These are phyloP conservation scores for Pammene aurita DNA, from an alignment of 2,888 invertebrate species.

Conservation along the genomic window DNA sequence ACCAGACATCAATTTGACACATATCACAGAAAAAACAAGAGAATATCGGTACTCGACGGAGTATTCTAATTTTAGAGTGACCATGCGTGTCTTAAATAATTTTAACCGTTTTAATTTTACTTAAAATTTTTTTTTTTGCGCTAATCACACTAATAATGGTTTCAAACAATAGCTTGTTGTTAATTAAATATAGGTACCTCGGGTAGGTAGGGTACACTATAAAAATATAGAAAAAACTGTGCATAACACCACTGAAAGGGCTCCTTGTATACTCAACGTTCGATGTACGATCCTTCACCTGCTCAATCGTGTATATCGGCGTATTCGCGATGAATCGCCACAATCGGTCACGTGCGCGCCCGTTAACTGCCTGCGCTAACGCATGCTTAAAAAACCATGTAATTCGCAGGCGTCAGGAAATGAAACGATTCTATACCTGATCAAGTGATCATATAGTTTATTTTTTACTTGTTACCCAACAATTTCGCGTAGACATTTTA, in stretches of 20 bases:
- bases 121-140: too few species aligned
- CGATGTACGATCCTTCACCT: not conserved
- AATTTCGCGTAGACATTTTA: constrained; percentile 45
- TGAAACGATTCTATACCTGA: constrained; percentile 23
- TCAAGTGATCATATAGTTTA: constrained; percentile 45
- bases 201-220: too few species aligned
- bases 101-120: too few species aligned
- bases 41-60: too few species aligned
- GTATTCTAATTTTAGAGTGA: too few species aligned
- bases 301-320: constrained; percentile 20
- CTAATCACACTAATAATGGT: too few species aligned
- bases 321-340: constrained; percentile 60
- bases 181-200: too few species aligned
- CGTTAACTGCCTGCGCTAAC: constrained; percentile 48
- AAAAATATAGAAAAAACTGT: too few species aligned
- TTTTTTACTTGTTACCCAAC: constrained; percentile 48
- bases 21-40: too few species aligned
- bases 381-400: constrained; percentile 45
- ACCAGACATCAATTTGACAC: too few species aligned
- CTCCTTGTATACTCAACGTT: not conserved
- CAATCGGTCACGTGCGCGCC: constrained; percentile 63
- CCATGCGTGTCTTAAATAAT: too few species aligned
- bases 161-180: too few species aligned
- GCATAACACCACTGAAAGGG: not conserved
- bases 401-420: constrained; percentile 47